Evolutionary conservation across 1,140 invertebrate genomes (phyloP).

Genomic region (Drosophila sp.): DNA sequence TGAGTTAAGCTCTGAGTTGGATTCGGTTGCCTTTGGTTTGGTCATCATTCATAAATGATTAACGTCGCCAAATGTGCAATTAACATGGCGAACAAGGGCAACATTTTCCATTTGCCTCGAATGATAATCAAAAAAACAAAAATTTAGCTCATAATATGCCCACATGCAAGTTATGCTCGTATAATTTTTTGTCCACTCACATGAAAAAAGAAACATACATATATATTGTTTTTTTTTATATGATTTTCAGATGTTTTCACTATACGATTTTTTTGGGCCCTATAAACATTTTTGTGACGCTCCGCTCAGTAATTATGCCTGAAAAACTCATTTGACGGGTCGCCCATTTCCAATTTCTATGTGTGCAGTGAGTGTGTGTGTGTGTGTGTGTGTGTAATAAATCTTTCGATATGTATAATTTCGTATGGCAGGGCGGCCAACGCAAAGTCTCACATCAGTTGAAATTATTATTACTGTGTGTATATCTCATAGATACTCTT

Average conservation of each 20-base stretch:
- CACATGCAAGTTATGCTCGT: constrained; percentile 59
- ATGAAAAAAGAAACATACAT: constrained; percentile 1
- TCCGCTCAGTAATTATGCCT: constrained; percentile 68
- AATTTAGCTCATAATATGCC: constrained; percentile 54
- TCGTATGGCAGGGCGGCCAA: constrained; percentile 61
- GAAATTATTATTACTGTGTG: constrained; percentile 43
- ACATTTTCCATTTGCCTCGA: constrained; percentile 54
- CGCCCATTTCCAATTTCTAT: constrained; percentile 59
- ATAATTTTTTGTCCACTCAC: constrained; percentile 50
- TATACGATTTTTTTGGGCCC: constrained; percentile 51
- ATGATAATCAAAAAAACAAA: constrained; percentile 54
- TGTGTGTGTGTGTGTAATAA: constrained; percentile 61
- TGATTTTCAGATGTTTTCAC: constrained; percentile 46
- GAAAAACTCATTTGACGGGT: constrained; percentile 78
- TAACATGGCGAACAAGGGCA: constrained; percentile 59
- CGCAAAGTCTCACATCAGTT: constrained; percentile 47
- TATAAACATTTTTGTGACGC: constrained; percentile 70
- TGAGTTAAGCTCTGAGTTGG: constrained; percentile 22
- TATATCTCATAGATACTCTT: constrained; percentile 65
- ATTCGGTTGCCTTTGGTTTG: not conserved
- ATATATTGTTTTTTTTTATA: not conserved
- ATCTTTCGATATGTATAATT: constrained; percentile 78
- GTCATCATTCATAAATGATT: constrained; percentile 73
- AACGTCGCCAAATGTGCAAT: constrained; percentile 55
- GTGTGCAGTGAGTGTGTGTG: constrained; percentile 30